Evolutionary conservation across 2,113 vertebrate genomes (phyloP), one percentile per base, ranked within the genome.

Genomic region (Eretmochelys imbricata): DNA sequence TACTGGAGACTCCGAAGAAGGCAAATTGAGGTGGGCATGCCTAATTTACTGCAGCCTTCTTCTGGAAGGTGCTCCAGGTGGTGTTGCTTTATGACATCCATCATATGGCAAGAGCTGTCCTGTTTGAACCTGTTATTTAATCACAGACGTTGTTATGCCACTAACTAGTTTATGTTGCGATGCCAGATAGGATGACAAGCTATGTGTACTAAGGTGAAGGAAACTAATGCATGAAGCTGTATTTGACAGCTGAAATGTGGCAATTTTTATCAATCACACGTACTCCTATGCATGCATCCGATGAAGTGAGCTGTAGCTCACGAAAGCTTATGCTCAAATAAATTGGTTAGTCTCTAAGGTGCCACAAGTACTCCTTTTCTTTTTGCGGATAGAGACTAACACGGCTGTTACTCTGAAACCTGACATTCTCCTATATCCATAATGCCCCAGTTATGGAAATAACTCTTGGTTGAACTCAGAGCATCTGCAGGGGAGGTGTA

Each of bases 191-290:
- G 78, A 31, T 20, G 46, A 20, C 0, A 0, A 72, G 46, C 38
- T 55, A 6, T 55, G 19, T 46, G 27, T 8, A 14, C 17, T n/a
- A 3, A 20, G 7, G 2, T 62, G 54, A 88, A 72, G 82, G 57
- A 81, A 89, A 85, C 5, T 53, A 48, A 80, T 17, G 54, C 87
- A 81, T 10, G 80, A 25, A n/a, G 35, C 14, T 4, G 0, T 51
- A 53, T 82, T 79, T 82, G 48, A 54, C 29, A 96, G 27, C 16
- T 90, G 46, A 75, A 87, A 79, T 57, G 51, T 96, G n/a, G 69
- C 57, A 69, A 85, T 9, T 1, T 69, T 76, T 57, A 12, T 54
- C 50, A 91, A 53, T 42, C 42, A 42, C 42, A 42, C 38, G 38
- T 42, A 42, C 38, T 42, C 38, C 38, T 42, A 42, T 42, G 38